Evolutionary conservation across 2,113 vertebrate species (phyloP).

Genomic region (Hystrix cristata): DNA sequence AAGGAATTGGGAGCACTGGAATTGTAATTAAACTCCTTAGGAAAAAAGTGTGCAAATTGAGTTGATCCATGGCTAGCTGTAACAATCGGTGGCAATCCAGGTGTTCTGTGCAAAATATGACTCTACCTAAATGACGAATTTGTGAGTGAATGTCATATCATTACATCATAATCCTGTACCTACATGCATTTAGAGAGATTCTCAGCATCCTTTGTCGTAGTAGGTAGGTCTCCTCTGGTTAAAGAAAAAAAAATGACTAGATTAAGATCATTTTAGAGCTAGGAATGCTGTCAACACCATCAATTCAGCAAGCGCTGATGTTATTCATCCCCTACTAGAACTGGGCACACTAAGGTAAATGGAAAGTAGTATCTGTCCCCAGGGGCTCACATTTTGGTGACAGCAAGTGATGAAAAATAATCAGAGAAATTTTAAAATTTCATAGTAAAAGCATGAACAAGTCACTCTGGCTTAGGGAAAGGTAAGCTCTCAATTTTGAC

Average conservation of each 20-base stretch:
- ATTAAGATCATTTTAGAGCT: slow-evolving; percentile 19
- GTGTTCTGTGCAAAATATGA: neutral
- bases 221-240: neutral
- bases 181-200: neutral
- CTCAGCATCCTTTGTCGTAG: neutral
- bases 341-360: neutral
- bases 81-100: neutral
- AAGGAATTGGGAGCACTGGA: neutral
- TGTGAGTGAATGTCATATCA: neutral
- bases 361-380: neutral
- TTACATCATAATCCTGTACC: neutral
- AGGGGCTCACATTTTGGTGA: neutral
- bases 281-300: neutral
- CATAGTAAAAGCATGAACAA: neutral
- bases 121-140: neutral
- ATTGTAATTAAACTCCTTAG: neutral
- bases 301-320: neutral
- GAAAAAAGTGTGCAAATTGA: neutral
- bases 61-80: neutral
- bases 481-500: neutral
- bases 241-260: neutral
- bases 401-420: neutral
- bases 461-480: neutral
- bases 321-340: neutral
- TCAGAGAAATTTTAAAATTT: neutral